phyloP scores from a whole-genome alignment of 2,888 invertebrate species.

The Erebia aethiops region DNA sequence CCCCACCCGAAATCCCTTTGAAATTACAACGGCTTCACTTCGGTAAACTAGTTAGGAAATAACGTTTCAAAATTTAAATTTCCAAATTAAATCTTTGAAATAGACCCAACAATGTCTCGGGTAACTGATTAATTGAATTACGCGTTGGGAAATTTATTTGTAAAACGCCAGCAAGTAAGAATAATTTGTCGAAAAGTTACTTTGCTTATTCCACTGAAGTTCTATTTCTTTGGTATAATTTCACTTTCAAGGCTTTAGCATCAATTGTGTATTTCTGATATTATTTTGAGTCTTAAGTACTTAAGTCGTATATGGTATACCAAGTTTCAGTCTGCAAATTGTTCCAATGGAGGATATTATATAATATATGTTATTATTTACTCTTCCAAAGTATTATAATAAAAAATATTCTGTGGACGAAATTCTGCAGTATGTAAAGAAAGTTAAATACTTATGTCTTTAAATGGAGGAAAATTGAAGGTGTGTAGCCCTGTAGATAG shows the following conservation, averaged over 20 bases:
- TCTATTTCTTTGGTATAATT: not conserved
- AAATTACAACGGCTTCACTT: constrained; percentile 5
- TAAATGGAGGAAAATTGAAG: too few species aligned
- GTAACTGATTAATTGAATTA: constrained; percentile 30
- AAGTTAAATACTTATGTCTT: too few species aligned
- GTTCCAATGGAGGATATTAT: too few species aligned
- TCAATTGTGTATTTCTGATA: too few species aligned
- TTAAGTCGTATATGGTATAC: too few species aligned
- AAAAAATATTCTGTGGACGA: too few species aligned
- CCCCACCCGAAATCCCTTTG: not conserved
- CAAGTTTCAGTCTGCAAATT: too few species aligned
- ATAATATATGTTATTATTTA: too few species aligned
- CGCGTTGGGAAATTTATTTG: constrained; percentile 26
- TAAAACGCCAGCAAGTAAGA: constrained; percentile 21
- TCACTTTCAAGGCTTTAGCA: not conserved
- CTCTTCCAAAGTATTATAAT: too few species aligned
- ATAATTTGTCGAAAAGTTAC: constrained; percentile 14
- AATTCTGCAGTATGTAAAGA: too few species aligned
- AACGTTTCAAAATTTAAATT: constrained; percentile 20
- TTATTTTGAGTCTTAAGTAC: too few species aligned
- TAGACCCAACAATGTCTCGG: constrained; percentile 20
- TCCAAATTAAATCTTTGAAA: constrained; percentile 30
- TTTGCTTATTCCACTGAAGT: constrained; percentile 4
- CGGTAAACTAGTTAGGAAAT: constrained; percentile 19
- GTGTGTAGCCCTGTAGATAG: too few species aligned